These are phyloP conservation scores for Gymnodraco acuticeps DNA, from an alignment of 2,797 vertebrate genomes.

Conservation along the genomic window DNA sequence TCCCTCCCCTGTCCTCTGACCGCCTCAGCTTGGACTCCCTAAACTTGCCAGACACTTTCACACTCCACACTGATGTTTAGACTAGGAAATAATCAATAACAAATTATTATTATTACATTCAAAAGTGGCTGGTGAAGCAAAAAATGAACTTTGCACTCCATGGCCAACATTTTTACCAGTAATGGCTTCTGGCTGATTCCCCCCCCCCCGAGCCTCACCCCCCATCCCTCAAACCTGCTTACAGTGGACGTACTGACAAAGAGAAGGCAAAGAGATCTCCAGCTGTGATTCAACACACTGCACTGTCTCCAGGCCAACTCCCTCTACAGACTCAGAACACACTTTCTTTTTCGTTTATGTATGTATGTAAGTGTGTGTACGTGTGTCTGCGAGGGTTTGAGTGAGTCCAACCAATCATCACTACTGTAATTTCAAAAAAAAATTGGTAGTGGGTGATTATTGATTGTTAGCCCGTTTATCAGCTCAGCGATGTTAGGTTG, in stretches of 20 bases:
- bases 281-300: slow-evolving; percentile 34
- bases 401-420: slow-evolving; percentile 40
- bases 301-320: slow-evolving; percentile 50
- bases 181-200: slow-evolving; percentile 63
- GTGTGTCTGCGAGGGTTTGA: slow-evolving; percentile 40
- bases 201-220: neutral
- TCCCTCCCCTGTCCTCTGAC: slow-evolving; percentile 1
- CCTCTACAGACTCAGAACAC: slow-evolving; percentile 64
- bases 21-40: slow-evolving; percentile 50
- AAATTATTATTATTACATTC: slow-evolving; percentile 11
- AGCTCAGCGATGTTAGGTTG: slow-evolving; percentile 7
- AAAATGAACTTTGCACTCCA: slow-evolving; percentile 39
- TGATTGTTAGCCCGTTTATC: slow-evolving; percentile 25
- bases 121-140: slow-evolving; percentile 57
- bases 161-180: slow-evolving; percentile 40
- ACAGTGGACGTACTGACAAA: slow-evolving; percentile 52
- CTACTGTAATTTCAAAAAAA: slow-evolving; percentile 18
- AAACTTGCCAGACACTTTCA: slow-evolving; percentile 50
- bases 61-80: slow-evolving; percentile 42
- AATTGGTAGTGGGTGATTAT: slow-evolving; percentile 14
- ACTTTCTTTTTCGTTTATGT: slow-evolving; percentile 51
- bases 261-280: slow-evolving; percentile 37
- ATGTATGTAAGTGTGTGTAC: slow-evolving; percentile 23
- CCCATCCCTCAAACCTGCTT: slow-evolving; percentile 34
- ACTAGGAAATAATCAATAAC: slow-evolving; percentile 16